Evolutionary conservation across 2,113 vertebrate genomes (phyloP), one percentile per base, ranked within the genome.

Genomic region (Microtus richardsoni): DNA sequence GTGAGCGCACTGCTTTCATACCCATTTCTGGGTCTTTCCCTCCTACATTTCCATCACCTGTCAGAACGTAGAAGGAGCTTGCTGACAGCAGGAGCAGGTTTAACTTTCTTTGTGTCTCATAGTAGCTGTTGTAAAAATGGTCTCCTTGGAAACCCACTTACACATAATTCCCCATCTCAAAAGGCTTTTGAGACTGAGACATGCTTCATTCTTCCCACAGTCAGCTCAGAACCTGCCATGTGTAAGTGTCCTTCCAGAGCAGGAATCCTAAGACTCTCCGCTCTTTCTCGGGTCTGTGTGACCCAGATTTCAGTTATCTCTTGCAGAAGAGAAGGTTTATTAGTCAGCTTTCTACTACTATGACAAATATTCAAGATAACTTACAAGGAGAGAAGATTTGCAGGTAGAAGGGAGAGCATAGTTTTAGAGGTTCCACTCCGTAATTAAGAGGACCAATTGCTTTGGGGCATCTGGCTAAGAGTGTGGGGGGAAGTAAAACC

Each of bases 61-160:
- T 94, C 92, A 96, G 94, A 66, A 68, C 7, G 24, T 7, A 78
- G 39, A 70, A 89, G 52, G 84, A 36, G 14, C 70, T 41, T 16
- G 1, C 62, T 22, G 91, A 75, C 70, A 91, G 49, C 64, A 49
- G 74, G 66, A 78, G 78, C 0, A 0, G 41, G 73, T 52, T 54
- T 73, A 39, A 22, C 41, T 44, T 58, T 70, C 80, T 96, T 54
- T 13, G 17, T 78, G 13, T 85, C 75, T 97, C 84, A 60, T 90
- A 97, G 96, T 98, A 94, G 88, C 84, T 96, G 91, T 96, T 96
- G 89, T 96, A 85, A 93, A 80, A 94, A 36, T 36, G 4, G 26
- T 97, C 93, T 97, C 95, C 95, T 84, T 97, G 95, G 97, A 97
- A 98, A 98, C 93, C 21, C 49, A 80, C 71, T 75, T 90, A 89